phyloP scores from a whole-genome alignment of 2,888 invertebrate species.

The Linnaemya vulpina region DNA sequence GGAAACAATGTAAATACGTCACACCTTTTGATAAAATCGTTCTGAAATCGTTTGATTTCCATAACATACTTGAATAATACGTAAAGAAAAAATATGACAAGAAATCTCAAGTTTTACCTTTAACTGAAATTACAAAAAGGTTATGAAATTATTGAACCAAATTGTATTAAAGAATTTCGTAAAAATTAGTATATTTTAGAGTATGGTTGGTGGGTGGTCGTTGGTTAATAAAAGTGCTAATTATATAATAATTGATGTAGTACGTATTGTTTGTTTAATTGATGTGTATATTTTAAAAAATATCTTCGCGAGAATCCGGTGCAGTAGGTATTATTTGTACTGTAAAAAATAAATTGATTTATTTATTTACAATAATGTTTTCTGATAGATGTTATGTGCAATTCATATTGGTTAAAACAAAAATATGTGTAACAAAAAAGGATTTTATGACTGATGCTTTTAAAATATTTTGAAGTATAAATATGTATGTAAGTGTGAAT shows the following conservation, averaged over 20 bases:
- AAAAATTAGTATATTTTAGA: constrained; percentile 40
- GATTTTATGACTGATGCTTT: neutral
- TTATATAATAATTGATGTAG: constrained; percentile 36
- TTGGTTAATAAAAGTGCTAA: constrained; percentile 50
- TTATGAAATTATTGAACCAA: constrained; percentile 38
- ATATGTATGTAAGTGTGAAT: neutral
- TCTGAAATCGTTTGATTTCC: too few species aligned
- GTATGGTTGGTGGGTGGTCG: constrained; percentile 55
- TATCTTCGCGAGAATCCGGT: constrained; percentile 80
- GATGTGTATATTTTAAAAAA: constrained; percentile 76
- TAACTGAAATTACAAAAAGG: constrained; percentile 49
- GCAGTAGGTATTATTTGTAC: constrained; percentile 81
- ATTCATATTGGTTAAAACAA: neutral
- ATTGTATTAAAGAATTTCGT: constrained; percentile 25
- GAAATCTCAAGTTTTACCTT: constrained; percentile 54
- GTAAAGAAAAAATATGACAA: neutral
- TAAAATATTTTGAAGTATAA: too few species aligned
- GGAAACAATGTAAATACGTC: too few species aligned
- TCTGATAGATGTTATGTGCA: constrained; percentile 10
- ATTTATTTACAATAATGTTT: constrained; percentile 56
- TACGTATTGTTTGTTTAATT: constrained; percentile 26
- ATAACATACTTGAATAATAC: neutral
- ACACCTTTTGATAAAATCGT: too few species aligned
- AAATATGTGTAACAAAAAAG: neutral
- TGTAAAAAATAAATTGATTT: constrained; percentile 77